Conservation (phyloP, 2,113 vertebrate genomes). For the Octodon degus region DNA sequence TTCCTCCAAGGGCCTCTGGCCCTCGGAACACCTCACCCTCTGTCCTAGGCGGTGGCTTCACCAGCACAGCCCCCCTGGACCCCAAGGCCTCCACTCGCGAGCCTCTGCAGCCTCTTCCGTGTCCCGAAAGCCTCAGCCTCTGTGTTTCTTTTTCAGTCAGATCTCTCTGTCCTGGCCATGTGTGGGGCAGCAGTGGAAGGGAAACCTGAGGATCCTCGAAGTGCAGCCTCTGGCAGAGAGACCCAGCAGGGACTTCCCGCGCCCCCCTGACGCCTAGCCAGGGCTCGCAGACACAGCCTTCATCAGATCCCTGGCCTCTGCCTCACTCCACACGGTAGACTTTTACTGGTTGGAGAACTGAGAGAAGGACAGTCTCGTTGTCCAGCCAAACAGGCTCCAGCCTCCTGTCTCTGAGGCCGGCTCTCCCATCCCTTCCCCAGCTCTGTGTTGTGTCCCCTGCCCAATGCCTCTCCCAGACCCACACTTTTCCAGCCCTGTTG, state of each 20-base stretch:
- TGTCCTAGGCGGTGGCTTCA: neutral
- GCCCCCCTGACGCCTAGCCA: neutral
- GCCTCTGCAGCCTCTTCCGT: neutral
- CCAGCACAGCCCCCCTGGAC: neutral
- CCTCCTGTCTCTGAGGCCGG: neutral
- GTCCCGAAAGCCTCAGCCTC: neutral
- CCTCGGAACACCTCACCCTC: neutral
- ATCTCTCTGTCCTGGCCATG: neutral
- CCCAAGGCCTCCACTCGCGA: neutral
- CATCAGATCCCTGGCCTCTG: neutral
- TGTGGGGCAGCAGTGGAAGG: accelerated
- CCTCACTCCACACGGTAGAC: neutral
- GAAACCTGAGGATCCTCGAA: neutral
- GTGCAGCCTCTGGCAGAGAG: neutral
- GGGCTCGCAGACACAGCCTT: neutral
- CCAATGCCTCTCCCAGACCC: neutral
- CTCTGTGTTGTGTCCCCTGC: neutral
- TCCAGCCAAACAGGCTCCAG: neutral
- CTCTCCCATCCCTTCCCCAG: neutral
- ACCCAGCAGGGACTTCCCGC: accelerated
- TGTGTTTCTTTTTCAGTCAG: neutral
- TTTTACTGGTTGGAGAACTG: neutral
- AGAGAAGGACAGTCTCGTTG: neutral
- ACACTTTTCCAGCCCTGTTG: accelerated
- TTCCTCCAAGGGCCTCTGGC: neutral